Evolutionary conservation across 2,888 invertebrate genomes (phyloP).

Genomic region (Trissonchulus sp.): DNA sequence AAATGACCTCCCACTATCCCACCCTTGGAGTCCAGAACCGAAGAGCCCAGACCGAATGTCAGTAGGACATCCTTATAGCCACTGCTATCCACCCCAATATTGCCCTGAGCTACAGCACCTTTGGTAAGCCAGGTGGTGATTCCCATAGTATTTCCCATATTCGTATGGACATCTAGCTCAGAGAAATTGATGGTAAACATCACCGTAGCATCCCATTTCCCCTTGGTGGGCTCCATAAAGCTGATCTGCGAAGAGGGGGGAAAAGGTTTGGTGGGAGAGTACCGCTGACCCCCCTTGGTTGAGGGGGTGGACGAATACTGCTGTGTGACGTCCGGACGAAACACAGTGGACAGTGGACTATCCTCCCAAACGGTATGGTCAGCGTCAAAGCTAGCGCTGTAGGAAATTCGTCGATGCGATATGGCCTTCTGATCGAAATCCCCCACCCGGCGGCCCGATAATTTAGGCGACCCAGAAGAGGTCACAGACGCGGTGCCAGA

Average conservation of each 20-base stretch:
- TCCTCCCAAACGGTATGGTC: neutral
- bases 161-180: slow-evolving; percentile 91
- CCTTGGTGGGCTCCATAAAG: neutral
- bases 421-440: neutral
- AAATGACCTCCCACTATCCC: slow-evolving; percentile 96
- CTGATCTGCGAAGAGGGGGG: neutral
- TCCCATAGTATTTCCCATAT: slow-evolving; percentile 99
- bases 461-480: slow-evolving; percentile 23
- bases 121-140: slow-evolving; percentile 68
- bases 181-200: slow-evolving; percentile 93
- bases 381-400: neutral
- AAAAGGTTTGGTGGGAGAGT: neutral
- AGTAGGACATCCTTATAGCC: slow-evolving; percentile 88
- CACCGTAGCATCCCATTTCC: slow-evolving; percentile 82
- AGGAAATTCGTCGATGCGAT: neutral
- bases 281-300: neutral
- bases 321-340: neutral
- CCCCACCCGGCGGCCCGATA: neutral
- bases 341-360: neutral
- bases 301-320: neutral
- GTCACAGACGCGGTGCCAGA: slow-evolving; percentile 18
- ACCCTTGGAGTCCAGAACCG: slow-evolving; percentile 86
- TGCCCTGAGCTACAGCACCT: slow-evolving; percentile 22
- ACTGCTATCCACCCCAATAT: slow-evolving; percentile 5
- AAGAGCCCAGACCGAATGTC: slow-evolving; percentile 77